Conservation (phyloP, 2,113 vertebrate genomes). For the Amphilophus citrinellus region DNA sequence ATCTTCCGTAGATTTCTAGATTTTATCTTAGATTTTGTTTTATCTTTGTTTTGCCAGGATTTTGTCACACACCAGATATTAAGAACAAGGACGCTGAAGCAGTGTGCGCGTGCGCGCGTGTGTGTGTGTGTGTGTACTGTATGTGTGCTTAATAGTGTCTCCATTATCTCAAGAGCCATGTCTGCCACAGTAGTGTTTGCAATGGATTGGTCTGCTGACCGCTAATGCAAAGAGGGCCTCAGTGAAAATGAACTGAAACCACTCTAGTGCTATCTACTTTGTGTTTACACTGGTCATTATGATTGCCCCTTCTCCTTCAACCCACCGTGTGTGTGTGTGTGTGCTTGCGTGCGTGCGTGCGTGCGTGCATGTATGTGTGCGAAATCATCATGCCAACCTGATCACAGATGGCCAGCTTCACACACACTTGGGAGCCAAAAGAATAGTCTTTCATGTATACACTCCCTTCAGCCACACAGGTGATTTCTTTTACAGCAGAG, state of each 20-base stretch:
- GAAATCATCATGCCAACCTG: conserved; percentile 17
- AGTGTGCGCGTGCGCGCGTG: background rate
- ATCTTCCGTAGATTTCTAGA: background rate
- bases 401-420: conserved; percentile 35
- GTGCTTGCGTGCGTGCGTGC: background rate
- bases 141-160: conserved; percentile 7
- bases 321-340: conserved; percentile 22
- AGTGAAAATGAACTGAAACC: conserved; percentile 65
- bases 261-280: conserved; percentile 53
- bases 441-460: background rate
- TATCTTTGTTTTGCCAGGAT: background rate
- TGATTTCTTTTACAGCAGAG: conserved; percentile 36
- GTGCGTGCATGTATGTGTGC: background rate
- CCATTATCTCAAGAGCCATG: conserved; percentile 62
- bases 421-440: background rate
- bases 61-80: background rate
- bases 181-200: conserved; percentile 46
- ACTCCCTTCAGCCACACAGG: background rate
- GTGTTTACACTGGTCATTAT: conserved; percentile 68
- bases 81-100: background rate
- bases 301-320: conserved; percentile 11
- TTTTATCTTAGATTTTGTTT: background rate
- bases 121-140: background rate
- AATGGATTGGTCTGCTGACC: conserved; percentile 53
- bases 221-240: conserved; percentile 65